These are phyloP conservation scores for Galendromus occidentalis DNA, from an alignment of 1,140 invertebrate genomes.

Conservation along the genomic window DNA sequence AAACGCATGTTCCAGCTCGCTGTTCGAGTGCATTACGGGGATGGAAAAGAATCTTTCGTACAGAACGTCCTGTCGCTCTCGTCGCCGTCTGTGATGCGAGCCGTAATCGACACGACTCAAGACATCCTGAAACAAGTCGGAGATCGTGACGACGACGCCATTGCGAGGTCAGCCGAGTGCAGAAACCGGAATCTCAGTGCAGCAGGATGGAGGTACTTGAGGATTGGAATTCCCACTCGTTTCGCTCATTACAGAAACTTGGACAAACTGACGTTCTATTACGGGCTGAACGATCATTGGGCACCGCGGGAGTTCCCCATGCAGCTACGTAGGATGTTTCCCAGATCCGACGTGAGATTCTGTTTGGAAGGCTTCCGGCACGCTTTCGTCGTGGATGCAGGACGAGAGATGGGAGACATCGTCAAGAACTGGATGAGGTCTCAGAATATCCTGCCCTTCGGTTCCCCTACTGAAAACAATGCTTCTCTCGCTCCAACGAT, in stretches of 20 bases:
- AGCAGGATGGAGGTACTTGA: too few relatives aligned
- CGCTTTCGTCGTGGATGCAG: conserved; percentile 27
- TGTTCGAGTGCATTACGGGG: conserved; percentile 17
- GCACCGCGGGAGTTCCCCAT: conserved; percentile 25
- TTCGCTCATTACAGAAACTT: conserved; percentile 18
- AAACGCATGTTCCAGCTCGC: conserved; percentile 18
- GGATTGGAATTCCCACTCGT: too few relatives aligned
- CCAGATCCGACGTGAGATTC: conserved; percentile 24
- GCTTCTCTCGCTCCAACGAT: too few relatives aligned
- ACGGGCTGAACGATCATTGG: conserved; percentile 27
- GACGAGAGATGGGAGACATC: conserved; percentile 23
- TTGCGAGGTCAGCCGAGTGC: neutral
- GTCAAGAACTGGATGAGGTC: neutral
- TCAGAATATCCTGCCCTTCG: neutral
- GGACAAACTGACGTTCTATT: conserved; percentile 27
- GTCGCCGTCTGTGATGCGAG: conserved; percentile 23
- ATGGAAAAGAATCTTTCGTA: conserved; percentile 21
- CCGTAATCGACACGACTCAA: conserved; percentile 23
- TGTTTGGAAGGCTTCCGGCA: conserved; percentile 26
- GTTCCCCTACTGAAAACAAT: too few relatives aligned
- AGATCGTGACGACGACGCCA: neutral
- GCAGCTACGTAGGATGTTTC: conserved; percentile 23
- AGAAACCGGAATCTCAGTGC: too few relatives aligned
- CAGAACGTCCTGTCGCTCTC: conserved; percentile 17
- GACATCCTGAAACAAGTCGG: conserved; percentile 20